Conservation (phyloP, 2,888 invertebrate species). For the Himalopsyche anomala region DNA sequence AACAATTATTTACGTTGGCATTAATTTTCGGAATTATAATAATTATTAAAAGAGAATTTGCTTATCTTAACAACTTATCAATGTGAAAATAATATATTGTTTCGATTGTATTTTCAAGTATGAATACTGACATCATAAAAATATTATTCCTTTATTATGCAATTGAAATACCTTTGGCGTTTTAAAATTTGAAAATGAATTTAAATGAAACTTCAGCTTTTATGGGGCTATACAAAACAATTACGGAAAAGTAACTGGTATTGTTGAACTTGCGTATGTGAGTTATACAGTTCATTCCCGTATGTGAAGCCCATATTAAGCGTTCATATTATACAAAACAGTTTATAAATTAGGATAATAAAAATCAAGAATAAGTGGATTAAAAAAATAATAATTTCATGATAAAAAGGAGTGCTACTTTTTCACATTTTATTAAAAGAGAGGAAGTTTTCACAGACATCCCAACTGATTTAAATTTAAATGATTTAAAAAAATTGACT, state of each 20-base stretch:
- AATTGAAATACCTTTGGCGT: conserved; percentile 6
- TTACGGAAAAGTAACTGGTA: background rate
- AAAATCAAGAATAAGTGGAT: no score
- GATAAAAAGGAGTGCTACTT: no score
- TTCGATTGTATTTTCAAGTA: conserved; percentile 28
- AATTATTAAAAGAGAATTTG: conserved; percentile 37
- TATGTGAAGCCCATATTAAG: background rate
- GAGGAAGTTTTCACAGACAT: no score
- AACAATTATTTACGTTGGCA: conserved; percentile 3
- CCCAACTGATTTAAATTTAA: no score
- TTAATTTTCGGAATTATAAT: conserved; percentile 34
- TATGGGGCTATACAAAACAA: conserved; percentile 3
- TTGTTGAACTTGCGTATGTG: conserved; percentile 16
- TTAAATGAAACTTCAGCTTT: background rate
- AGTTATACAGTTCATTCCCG: background rate
- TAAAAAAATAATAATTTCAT: no score
- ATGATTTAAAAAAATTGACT: no score
- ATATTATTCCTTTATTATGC: background rate
- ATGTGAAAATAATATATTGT: conserved; percentile 40
- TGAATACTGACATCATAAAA: conserved; percentile 10
- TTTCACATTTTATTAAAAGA: no score
- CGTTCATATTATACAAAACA: no score
- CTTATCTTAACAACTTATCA: conserved; percentile 38
- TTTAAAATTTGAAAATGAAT: background rate
- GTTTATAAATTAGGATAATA: no score